Evolutionary conservation across 2,888 invertebrate genomes (phyloP), one percentile per base, ranked within the genome.

Genomic region (Drosophila bunnanda): DNA sequence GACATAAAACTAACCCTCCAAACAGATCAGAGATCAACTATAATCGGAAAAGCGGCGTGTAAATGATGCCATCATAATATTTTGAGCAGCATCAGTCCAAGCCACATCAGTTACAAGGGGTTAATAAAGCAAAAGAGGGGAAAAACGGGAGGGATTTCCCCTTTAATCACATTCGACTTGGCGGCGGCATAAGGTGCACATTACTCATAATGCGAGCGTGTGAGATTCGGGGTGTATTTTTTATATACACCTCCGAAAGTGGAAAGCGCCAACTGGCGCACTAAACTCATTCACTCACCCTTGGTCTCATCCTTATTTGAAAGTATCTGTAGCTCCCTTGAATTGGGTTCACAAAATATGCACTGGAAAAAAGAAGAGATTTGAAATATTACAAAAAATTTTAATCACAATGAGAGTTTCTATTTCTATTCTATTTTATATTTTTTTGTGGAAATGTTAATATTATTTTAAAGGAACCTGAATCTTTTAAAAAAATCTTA

Each of bases 41-140:
- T 78, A 88, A 89, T 80, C 90, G 78, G 75, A 79, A 88, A 85
- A 78, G 89, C 79, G 78, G 90, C 90, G 91, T 90, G 90, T 90
- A 90, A 89, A 90, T 89, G 71, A 89, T 78, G 89, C 89, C 90
- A 89, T 90, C 90, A 90, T 64, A 89, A 91, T 89, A 89, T 89
- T 90, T 80, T 89, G 89, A 90, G 64, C 55, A 64, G 69, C 52
- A 61, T 20, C 41, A 20, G 38, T 36, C 12, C 28, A 17, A 61
- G 43, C 32, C 48, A 46, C 52, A 88, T 76, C 87, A 71, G 84
- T 70, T 75, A 22, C 32, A 90, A 90, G 88, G 90, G 90, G 90
- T 86, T 86, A 86, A 86, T 86, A 88, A 86, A 89, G 71, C 77
- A 75, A n/a, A 9, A 32, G 6, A 15, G 12, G 43, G 53, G 15